Conservation (phyloP, 2,113 vertebrate genomes). For the Murina feae region DNA sequence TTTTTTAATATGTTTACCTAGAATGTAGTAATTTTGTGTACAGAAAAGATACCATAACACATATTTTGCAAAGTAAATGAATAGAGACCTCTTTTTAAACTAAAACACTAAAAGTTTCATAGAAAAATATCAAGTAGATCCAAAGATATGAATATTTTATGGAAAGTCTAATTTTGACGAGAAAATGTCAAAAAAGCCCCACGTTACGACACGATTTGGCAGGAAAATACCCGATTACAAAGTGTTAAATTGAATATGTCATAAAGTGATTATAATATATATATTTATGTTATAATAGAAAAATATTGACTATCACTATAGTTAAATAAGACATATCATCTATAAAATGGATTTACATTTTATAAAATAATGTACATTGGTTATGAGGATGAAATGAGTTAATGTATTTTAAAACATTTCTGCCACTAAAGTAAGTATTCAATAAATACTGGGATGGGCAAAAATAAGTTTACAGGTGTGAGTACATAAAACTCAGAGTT, state of each 20-base stretch:
- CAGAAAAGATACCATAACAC: no score
- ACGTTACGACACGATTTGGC: no score
- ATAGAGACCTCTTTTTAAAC: no score
- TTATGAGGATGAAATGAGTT: background rate
- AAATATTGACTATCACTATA: background rate
- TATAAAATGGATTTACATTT: background rate
- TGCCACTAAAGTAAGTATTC: background rate
- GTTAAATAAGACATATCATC: background rate
- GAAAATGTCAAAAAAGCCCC: no score
- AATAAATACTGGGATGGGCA: background rate
- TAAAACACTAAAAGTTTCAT: no score
- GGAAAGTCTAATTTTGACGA: no score
- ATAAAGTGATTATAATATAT: background rate
- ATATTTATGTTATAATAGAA: background rate
- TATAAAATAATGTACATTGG: background rate
- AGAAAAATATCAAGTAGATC: no score
- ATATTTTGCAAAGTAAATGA: no score
- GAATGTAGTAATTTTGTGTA: no score
- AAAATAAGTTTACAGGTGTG: background rate
- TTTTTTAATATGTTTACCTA: no score
- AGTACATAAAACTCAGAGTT: background rate
- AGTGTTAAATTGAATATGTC: background rate
- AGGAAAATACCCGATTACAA: no score
- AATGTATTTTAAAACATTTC: background rate
- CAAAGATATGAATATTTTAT: no score